Conservation (phyloP, 2,797 vertebrate species). For the Eurystomus glaucurus region DNA sequence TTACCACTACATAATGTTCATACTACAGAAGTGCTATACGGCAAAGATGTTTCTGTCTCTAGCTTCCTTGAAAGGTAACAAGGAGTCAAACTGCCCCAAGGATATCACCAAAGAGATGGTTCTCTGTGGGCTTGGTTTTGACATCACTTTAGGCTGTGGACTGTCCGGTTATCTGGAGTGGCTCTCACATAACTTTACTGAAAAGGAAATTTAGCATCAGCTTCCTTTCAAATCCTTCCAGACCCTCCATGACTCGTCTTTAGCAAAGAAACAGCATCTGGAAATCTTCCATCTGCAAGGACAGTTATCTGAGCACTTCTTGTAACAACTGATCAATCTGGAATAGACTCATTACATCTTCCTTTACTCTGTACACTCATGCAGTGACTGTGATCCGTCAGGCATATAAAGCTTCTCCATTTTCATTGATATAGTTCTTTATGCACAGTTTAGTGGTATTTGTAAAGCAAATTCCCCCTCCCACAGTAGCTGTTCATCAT, state of each 20-base stretch:
- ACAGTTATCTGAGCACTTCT: neutral
- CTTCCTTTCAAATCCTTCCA: neutral
- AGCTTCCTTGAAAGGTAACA: neutral
- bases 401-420: neutral
- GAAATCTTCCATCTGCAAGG: neutral
- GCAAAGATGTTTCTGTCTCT: neutral
- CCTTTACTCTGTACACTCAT: neutral
- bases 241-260: neutral
- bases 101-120: neutral
- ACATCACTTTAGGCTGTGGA: neutral
- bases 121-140: neutral
- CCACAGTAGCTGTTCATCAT: neutral
- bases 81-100: neutral
- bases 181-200: neutral
- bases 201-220: neutral
- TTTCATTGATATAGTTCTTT: neutral
- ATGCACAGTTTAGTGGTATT: neutral
- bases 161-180: neutral
- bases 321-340: neutral
- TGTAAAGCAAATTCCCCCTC: neutral
- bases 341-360: neutral
- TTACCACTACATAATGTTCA: neutral
- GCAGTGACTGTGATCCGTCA: neutral
- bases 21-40: neutral
- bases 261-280: neutral